phyloP scores from a whole-genome alignment of 2,797 vertebrate genomes.

The Sandelia bainsii region DNA sequence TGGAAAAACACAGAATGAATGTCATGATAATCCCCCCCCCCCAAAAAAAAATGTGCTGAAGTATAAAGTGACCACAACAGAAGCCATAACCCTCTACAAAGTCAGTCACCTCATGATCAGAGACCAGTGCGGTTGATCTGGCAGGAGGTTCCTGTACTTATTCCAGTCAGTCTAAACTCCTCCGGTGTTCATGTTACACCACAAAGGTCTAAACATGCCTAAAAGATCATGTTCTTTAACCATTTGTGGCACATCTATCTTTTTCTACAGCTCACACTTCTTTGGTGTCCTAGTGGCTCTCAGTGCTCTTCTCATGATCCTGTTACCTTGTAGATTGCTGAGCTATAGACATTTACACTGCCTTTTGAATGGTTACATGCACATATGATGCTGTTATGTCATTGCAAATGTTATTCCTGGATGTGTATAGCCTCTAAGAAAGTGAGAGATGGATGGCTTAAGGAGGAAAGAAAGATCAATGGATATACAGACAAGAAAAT shows the following conservation, averaged over 20 bases:
- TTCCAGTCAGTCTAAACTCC: conserved; percentile 73
- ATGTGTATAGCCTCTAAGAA: conserved; percentile 35
- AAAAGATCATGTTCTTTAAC: conserved; percentile 51
- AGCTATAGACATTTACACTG: conserved; percentile 16
- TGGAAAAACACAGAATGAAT: conserved; percentile 51
- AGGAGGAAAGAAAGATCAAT: conserved; percentile 50
- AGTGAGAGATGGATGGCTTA: conserved; percentile 43
- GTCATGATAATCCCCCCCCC: conserved; percentile 63
- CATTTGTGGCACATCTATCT: conserved; percentile 20
- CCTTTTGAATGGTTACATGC: conserved; percentile 22
- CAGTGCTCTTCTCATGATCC: conserved; percentile 2
- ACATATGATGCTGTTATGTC: conserved; percentile 23
- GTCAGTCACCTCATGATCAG: conserved; percentile 77
- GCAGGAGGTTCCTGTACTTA: conserved; percentile 69
- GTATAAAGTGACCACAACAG: conserved; percentile 81
- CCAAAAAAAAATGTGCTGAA: conserved; percentile 31
- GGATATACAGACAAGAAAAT: conserved; percentile 49
- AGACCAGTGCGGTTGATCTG: conserved; percentile 71
- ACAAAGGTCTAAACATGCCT: conserved; percentile 45
- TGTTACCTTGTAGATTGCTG: conserved; percentile 15
- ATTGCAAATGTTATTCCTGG: conserved; percentile 42
- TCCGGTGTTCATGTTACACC: conserved; percentile 57
- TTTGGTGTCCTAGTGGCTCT: background rate
- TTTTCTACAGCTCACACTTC: conserved; percentile 1
- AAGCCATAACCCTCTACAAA: conserved; percentile 68